A percentile compares a stretch with the other conserved stretches of the same genome.
Evolutionary conservation across 92 coral and sea anemone genomes (phyloP).

Genomic region (Phenganax stokvisi): DNA sequence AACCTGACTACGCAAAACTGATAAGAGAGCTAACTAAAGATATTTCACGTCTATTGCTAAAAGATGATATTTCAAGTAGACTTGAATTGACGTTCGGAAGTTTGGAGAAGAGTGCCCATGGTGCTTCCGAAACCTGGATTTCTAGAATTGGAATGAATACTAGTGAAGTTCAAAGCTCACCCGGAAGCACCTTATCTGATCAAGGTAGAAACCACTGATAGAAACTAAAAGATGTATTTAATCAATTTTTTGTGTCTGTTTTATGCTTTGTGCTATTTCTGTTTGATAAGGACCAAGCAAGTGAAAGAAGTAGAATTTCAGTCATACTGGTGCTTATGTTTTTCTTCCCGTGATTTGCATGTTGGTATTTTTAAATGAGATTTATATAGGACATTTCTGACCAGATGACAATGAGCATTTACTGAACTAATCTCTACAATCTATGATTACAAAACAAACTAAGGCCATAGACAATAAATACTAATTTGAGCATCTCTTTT

Average conservation of each 20-base stretch:
- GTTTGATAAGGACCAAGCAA: too few species aligned
- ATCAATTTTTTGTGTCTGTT: neutral
- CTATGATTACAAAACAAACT: too few species aligned
- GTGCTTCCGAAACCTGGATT: neutral
- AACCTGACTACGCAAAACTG: conserved; percentile 60
- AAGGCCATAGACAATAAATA: too few species aligned
- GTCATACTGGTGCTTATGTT: too few species aligned
- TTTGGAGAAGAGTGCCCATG: neutral
- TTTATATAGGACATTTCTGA: neutral
- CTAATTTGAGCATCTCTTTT: too few species aligned
- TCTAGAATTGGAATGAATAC: conserved; percentile 3
- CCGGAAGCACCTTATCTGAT: conserved; percentile 27
- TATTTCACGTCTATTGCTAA: conserved; percentile 50
- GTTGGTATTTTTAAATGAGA: neutral
- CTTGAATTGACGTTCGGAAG: neutral
- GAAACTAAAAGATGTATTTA: neutral
- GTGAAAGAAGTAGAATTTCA: too few species aligned
- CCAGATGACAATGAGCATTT: neutral
- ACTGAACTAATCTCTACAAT: too few species aligned
- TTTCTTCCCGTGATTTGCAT: too few species aligned
- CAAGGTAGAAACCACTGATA: neutral
- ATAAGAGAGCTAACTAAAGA: conserved; percentile 67
- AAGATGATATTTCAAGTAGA: neutral
- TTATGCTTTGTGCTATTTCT: too few species aligned
- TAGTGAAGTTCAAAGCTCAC: conserved; percentile 22